Conservation (phyloP, 2,888 invertebrate genomes). For the Boloria euphrosyne region DNA sequence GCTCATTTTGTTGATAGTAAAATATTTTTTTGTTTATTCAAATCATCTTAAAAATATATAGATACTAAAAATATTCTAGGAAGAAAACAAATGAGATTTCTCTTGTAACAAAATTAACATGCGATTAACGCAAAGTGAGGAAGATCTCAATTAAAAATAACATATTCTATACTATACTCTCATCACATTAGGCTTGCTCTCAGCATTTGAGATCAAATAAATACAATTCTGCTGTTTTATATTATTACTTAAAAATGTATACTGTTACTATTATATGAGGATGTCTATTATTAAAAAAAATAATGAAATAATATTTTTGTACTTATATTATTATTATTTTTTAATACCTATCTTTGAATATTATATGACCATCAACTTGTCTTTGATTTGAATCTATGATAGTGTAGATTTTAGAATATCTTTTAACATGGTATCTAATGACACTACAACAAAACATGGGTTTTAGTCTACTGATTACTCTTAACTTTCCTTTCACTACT, state of each 20-base stretch:
- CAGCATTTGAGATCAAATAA: constrained; percentile 23
- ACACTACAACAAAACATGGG: not conserved
- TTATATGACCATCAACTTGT: too few species aligned
- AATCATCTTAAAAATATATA: too few species aligned
- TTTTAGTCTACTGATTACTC: too few species aligned
- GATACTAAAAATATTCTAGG: not conserved
- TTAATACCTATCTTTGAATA: not conserved
- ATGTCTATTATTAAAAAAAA: constrained; percentile 1
- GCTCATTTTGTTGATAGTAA: too few species aligned
- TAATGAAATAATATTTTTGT: constrained; percentile 4
- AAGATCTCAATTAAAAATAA: constrained; percentile 4
- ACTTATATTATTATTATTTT: constrained; percentile 9
- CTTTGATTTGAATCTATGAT: too few species aligned
- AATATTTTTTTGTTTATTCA: too few species aligned
- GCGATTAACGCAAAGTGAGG: not conserved
- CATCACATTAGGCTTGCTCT: constrained; percentile 10
- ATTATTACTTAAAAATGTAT: not conserved
- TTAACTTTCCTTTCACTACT: too few species aligned
- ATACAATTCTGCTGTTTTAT: constrained; percentile 9
- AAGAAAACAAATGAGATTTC: not conserved
- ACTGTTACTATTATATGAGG: not conserved
- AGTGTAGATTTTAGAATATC: not conserved
- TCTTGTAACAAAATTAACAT: constrained; percentile 1
- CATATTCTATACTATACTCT: constrained; percentile 4
- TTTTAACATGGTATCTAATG: not conserved